A percentile compares a stretch with the other conserved stretches of the same genome.
Evolutionary conservation across 2,888 invertebrate species (phyloP).

Genomic region (Callyntrura guangdongensis): DNA sequence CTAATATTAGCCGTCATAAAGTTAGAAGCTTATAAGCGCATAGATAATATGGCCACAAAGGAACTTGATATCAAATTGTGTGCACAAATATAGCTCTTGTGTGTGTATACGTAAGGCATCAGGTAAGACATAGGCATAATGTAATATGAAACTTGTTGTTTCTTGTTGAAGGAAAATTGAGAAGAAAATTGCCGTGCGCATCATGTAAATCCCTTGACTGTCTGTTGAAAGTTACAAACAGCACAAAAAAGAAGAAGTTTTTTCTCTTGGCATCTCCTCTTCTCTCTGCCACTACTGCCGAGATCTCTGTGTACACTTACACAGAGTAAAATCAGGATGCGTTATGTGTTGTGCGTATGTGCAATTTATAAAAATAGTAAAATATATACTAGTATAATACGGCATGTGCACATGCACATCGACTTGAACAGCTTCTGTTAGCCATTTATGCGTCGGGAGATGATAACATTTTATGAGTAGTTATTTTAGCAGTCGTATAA

Average conservation of each 20-base stretch:
- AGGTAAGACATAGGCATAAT: too few relatives aligned
- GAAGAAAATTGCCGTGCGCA: slow-evolving; percentile 33
- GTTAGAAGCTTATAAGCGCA: too few relatives aligned
- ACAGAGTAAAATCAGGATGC: not conserved
- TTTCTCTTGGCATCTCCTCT: not conserved
- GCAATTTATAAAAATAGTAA: not conserved
- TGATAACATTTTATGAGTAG: slow-evolving; percentile 25
- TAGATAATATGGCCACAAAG: too few relatives aligned
- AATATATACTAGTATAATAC: not conserved
- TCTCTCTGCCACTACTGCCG: not conserved
- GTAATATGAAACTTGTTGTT: slow-evolving; percentile 38
- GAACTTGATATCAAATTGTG: slow-evolving; percentile 25
- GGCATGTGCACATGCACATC: not conserved
- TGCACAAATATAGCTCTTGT: too few relatives aligned
- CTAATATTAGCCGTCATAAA: slow-evolving; percentile 60
- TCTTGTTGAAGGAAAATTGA: slow-evolving; percentile 37
- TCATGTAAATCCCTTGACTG: slow-evolving; percentile 26
- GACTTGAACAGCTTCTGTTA: slow-evolving; percentile 23
- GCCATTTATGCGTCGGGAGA: not conserved
- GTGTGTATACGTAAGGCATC: too few relatives aligned
- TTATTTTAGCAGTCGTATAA: not conserved
- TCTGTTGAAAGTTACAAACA: slow-evolving; percentile 28
- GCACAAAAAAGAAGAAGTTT: not conserved
- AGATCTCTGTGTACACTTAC: not conserved
- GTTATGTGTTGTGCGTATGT: not conserved